These are phyloP conservation scores for Monodelphis domestica DNA, from an alignment of 2,797 vertebrate genomes.

Conservation along the genomic window DNA sequence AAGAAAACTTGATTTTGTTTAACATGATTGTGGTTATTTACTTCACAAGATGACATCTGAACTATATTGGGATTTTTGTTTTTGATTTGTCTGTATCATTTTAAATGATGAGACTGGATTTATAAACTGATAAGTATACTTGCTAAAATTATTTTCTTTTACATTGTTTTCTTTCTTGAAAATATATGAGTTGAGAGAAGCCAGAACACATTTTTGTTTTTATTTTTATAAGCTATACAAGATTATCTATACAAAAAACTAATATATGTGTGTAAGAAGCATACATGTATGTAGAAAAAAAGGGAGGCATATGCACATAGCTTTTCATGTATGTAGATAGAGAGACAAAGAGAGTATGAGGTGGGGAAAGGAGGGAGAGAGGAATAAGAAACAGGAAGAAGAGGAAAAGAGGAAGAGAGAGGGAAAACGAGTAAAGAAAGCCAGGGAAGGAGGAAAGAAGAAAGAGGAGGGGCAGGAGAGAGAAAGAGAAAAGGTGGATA, in stretches of 20 bases:
- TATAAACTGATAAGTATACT: background rate
- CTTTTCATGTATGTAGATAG: background rate
- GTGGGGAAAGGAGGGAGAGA: background rate
- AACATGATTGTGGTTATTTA: background rate
- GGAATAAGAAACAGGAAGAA: no score
- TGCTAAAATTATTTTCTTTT: background rate
- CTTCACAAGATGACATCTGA: slow-evolving; percentile 2
- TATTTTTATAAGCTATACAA: background rate
- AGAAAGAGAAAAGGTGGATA: background rate
- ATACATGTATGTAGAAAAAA: background rate
- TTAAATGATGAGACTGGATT: slow-evolving; percentile 7
- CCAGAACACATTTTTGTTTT: background rate
- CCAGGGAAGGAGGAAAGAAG: no score
- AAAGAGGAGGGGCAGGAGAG: background rate
- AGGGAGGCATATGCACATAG: background rate
- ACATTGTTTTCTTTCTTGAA: background rate
- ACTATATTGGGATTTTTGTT: background rate
- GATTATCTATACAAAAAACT: background rate
- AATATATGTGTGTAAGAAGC: background rate
- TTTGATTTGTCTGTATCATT: slow-evolving; percentile 13
- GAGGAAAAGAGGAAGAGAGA: no score
- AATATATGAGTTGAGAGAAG: background rate
- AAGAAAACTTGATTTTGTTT: slow-evolving; percentile 5
- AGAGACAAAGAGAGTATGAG: background rate
- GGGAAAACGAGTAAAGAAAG: no score